Base-by-base conservation (phyloP, 2,113 vertebrate species). In the Arenaria interpres region DNA sequence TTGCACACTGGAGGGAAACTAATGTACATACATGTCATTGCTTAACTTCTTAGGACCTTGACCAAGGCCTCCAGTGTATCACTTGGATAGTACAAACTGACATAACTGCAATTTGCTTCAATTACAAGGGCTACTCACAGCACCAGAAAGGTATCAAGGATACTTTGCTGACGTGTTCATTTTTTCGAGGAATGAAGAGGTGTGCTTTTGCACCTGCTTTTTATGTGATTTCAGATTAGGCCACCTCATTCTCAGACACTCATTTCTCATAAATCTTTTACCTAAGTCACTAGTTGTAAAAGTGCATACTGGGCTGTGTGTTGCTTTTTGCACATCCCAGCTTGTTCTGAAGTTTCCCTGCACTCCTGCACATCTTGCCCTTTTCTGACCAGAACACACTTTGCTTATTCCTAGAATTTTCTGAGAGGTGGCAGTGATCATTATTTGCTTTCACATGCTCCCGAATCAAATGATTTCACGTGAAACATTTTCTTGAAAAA, bases 351-450 rank as follows among this genome's bases (percentile, higher is more conserved):
- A 77, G 48, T 63, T 60, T 88, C 59, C 22, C 48, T 59, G 30
- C 50, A 89, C 5, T 14, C 37, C 13, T 59, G 30, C 41, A 41
- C 43, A 83, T 78, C 56, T 46, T 6, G 3, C 22, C 48, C n/a
- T 59, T 81, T 80, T 72, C 85, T 86, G 62, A 81, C 30, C 77
- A 80, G 51, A 93, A 83, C 37, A 57, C 43, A 75, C 28, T 77
- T 63, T 14, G 11, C 63, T 79, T 85, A 79, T 45, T 93, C 45
- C 71, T 57, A 59, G 76, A 71, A 60, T 51, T 93, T 56, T 73
- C 66, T 67, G 48, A 45, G 51, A 84, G 39, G 35, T 51, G 33
- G 18, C 14, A 33, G n/a, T 16, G 53, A 91, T 50, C 10, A 9
- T 62, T 68, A 62, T 23, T 86, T 59, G 69, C 35, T 95, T 89